These are phyloP conservation scores for Eugnorisma glareosa DNA, from an alignment of 2,888 invertebrate genomes.

Conservation along the genomic window DNA sequence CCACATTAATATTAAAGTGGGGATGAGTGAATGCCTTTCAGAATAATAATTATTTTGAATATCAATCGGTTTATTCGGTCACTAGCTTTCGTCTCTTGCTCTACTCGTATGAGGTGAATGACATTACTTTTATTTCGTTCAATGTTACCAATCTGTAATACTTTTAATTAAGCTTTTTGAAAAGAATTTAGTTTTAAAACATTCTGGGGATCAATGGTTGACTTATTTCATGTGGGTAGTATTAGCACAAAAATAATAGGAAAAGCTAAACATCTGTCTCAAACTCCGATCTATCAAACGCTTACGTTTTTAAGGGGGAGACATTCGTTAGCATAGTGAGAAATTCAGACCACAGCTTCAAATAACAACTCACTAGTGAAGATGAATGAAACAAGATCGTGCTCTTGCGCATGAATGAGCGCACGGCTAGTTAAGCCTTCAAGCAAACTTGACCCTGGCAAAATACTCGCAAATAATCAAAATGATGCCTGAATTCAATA, in stretches of 20 bases:
- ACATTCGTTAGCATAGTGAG: background rate
- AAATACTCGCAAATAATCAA: constrained; percentile 4
- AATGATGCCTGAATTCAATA: background rate
- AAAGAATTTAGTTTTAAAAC: background rate
- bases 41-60: constrained; percentile 60
- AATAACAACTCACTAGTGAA: constrained; percentile 6
- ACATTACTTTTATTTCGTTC: constrained; percentile 32
- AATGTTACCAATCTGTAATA: background rate
- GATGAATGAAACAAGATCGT: constrained; percentile 46
- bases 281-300: background rate
- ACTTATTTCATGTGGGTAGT: background rate
- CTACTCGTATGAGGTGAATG: constrained; percentile 46
- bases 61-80: constrained; percentile 55
- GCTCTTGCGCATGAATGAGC: constrained; percentile 46
- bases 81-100: constrained; percentile 45
- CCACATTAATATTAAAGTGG: constrained; percentile 46
- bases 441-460: constrained; percentile 31
- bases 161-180: background rate
- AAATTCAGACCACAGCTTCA: background rate
- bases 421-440: constrained; percentile 29
- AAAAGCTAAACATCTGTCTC: background rate
- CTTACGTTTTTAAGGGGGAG: background rate
- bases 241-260: background rate
- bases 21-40: constrained; percentile 45
- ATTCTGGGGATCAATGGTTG: background rate